Evolutionary conservation across 2,888 invertebrate genomes (phyloP), one percentile per base, ranked within the genome.

Genomic region (Diarsia mendica): DNA sequence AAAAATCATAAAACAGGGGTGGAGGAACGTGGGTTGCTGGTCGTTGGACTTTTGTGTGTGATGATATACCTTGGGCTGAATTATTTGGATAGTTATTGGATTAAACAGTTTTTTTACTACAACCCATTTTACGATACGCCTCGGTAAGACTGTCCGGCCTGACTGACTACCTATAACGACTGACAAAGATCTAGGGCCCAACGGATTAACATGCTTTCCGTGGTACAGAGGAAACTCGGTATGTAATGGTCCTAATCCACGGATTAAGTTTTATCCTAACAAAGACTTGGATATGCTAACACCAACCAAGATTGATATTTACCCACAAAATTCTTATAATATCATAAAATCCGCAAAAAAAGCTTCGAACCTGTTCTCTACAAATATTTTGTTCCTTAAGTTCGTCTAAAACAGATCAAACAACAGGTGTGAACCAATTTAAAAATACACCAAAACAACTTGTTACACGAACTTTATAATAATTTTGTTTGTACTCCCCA

Each of bases 1-100:
- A 87, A 33, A 87, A 89, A 64, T 83, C 87, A 83, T 79, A 83
- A 77, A 74, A 64, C 88, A 88, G 87, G 75, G 85, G 80, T 85
- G 23, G 11, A 11, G 46, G 88, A 87, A 77, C 74, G 55, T 15
- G 79, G 84, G 81, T 75, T 39, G 77, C 23, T 65, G 84, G 81
- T 75, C 28, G 77, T 28, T 65, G 11, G 33, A 20, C 13, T 49
- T 48, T 53, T 77, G 11, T 46, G 18, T 61, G 66, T 49, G 28
- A 18, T 15, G 10, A 49, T 77, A 49, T 77, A 58, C 28, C n/a
- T 46, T n/a, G 28, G 28, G 39, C 4, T 69, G 9, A 23, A 33
- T 46, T 15, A n/a, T 67, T 18, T 15, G 28, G 6, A 46, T n/a
- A 3, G 9, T 33, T 2, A n/a, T n/a, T 15, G 11, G 20, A 28